These are phyloP conservation scores for Lasioglossum marginatum DNA, from an alignment of 2,888 invertebrate genomes.

Conservation along the genomic window DNA sequence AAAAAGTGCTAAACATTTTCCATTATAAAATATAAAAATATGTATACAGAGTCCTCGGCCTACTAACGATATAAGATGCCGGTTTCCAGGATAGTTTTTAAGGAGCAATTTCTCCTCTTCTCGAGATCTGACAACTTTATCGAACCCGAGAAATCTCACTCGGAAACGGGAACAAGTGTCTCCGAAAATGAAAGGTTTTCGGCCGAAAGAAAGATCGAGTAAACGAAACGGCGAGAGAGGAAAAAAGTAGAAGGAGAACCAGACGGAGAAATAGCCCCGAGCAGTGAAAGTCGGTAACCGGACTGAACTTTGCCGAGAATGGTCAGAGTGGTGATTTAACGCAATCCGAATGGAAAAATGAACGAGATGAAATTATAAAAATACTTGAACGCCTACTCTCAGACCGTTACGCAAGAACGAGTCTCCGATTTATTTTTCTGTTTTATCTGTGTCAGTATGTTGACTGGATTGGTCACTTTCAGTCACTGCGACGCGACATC, in stretches of 20 bases:
- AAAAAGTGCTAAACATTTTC: not conserved
- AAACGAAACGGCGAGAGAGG: constrained; percentile 19
- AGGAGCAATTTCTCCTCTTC: not conserved
- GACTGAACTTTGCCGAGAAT: constrained; percentile 75
- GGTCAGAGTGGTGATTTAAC: constrained; percentile 62
- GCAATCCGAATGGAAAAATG: constrained; percentile 33
- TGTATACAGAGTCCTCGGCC: not conserved
- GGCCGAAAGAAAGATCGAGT: constrained; percentile 29
- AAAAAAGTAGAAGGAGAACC: constrained; percentile 32
- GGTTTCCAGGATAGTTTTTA: not conserved
- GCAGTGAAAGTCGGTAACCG: constrained; percentile 78
- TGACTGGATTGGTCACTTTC: not conserved
- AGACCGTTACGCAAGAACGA: constrained; percentile 54
- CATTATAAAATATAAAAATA: not conserved
- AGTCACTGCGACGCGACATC: not conserved
- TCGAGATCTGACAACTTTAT: not conserved
- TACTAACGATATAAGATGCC: not conserved
- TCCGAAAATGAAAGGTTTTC: constrained; percentile 48
- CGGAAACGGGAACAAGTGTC: not conserved
- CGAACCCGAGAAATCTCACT: not conserved
- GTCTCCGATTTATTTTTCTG: constrained; percentile 39
- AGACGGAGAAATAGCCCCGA: constrained; percentile 67
- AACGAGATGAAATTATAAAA: constrained; percentile 57
- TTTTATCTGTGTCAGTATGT: not conserved
- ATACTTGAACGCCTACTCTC: constrained; percentile 42